A percentile compares a stretch with the other conserved stretches of the same genome.
Conservation (phyloP, 1,140 invertebrate genomes). For the Spodoptera litura region DNA sequence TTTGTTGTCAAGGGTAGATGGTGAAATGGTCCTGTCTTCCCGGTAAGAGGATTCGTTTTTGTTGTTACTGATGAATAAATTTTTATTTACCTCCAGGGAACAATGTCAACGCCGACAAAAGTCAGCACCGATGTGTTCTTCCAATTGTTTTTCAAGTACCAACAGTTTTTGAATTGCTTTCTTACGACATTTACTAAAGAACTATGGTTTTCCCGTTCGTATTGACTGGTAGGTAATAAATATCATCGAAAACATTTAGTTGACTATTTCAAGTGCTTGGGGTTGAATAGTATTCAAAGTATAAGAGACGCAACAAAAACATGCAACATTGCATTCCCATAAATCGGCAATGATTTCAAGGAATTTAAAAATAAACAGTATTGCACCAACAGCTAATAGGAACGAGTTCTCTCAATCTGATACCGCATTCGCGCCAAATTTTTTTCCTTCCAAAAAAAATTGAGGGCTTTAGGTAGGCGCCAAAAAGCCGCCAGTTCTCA, state of each 20-base stretch:
- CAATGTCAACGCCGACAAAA: constrained; percentile 64
- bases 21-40: constrained; percentile 66
- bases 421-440: constrained; percentile 41
- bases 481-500: constrained; percentile 80
- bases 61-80: constrained; percentile 70
- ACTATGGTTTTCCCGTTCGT: neutral
- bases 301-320: constrained; percentile 4
- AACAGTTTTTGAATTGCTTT: constrained; percentile 2
- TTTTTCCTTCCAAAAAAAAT: constrained; percentile 45
- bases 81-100: constrained; percentile 66
- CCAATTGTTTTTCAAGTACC: constrained; percentile 38
- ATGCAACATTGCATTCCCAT: constrained; percentile 4
- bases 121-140: constrained; percentile 18
- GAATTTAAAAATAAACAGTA: constrained; percentile 29
- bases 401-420: constrained; percentile 40
- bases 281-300: neutral
- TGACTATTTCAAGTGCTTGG: neutral
- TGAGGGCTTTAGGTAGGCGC: constrained; percentile 70
- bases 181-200: constrained; percentile 30
- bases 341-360: constrained; percentile 12
- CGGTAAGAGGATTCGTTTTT: constrained; percentile 69
- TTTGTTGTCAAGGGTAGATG: constrained; percentile 60
- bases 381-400: constrained; percentile 29
- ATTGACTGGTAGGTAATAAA: constrained; percentile 14
- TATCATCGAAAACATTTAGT: neutral